Evolutionary conservation across 2,888 invertebrate species (phyloP).

Genomic region (Pyralis farinalis): DNA sequence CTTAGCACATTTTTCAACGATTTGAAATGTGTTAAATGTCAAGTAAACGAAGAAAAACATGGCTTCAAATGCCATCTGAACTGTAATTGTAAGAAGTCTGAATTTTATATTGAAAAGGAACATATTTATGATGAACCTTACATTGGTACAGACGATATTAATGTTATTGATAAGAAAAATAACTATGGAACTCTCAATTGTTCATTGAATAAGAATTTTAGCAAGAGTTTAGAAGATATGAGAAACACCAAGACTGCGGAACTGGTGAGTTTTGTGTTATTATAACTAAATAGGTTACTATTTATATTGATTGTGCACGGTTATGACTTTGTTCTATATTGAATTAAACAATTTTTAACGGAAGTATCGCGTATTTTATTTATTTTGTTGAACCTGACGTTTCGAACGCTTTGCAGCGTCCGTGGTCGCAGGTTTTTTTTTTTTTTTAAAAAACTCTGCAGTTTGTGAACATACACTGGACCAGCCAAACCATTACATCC

Average conservation of each 20-base stretch:
- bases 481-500: too few relatives aligned
- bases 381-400: too few relatives aligned
- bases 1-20: constrained; percentile 27
- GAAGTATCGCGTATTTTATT: too few relatives aligned
- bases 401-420: too few relatives aligned
- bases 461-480: too few relatives aligned
- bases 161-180: constrained; percentile 23
- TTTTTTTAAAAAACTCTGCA: too few relatives aligned
- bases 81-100: constrained; percentile 56
- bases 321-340: too few relatives aligned
- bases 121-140: constrained; percentile 84
- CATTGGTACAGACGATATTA: constrained; percentile 9
- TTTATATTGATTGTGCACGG: too few relatives aligned
- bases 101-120: constrained; percentile 66
- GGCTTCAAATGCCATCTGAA: constrained; percentile 66
- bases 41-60: constrained; percentile 39
- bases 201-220: constrained; percentile 35
- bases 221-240: constrained; percentile 58
- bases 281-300: too few relatives aligned
- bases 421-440: too few relatives aligned
- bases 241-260: constrained; percentile 23
- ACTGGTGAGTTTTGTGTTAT: constrained; percentile 51
- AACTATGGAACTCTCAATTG: constrained; percentile 37
- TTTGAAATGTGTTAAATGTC: constrained; percentile 47
- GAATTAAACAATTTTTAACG: too few relatives aligned